phyloP scores from a whole-genome alignment of 2,888 invertebrate species.

The Tipula unca region DNA sequence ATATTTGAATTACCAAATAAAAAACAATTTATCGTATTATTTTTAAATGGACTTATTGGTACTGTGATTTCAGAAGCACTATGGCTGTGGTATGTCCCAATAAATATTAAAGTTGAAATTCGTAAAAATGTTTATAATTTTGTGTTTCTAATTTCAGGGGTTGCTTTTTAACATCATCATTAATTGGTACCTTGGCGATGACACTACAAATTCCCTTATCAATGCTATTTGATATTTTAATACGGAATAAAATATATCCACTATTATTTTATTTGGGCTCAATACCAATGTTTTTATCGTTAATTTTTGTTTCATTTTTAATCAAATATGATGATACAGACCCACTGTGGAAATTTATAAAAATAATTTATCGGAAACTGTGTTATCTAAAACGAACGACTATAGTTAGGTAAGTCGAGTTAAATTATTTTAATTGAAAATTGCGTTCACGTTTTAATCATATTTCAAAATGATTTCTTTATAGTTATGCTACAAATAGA shows the following conservation, averaged over 20 bases:
- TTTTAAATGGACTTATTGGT: conserved; percentile 81
- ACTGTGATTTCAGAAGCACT: conserved; percentile 86
- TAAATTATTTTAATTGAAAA: not conserved
- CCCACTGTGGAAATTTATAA: conserved; percentile 52
- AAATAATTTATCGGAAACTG: conserved; percentile 37
- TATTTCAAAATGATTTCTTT: not conserved
- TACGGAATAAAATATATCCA: conserved; percentile 59
- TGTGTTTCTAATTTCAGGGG: conserved; percentile 53
- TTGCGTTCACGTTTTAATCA: not conserved
- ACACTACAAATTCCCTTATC: conserved; percentile 84
- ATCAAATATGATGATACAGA: conserved; percentile 77
- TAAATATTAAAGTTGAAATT: too few relatives aligned
- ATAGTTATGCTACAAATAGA: not conserved
- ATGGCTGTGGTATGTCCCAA: conserved; percentile 69
- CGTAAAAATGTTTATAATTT: too few relatives aligned
- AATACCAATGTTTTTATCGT: conserved; percentile 59
- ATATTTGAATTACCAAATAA: conserved; percentile 76
- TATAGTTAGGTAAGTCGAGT: conserved; percentile 34
- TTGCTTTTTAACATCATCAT: conserved; percentile 83
- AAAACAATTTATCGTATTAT: conserved; percentile 67
- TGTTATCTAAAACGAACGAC: conserved; percentile 36
- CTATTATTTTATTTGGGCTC: conserved; percentile 68
- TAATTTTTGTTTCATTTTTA: conserved; percentile 52
- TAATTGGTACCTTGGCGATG: conserved; percentile 79
- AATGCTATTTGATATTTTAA: conserved; percentile 71